Base-by-base conservation (phyloP, 1,140 invertebrate genomes). In the Brachionus sp. region DNA sequence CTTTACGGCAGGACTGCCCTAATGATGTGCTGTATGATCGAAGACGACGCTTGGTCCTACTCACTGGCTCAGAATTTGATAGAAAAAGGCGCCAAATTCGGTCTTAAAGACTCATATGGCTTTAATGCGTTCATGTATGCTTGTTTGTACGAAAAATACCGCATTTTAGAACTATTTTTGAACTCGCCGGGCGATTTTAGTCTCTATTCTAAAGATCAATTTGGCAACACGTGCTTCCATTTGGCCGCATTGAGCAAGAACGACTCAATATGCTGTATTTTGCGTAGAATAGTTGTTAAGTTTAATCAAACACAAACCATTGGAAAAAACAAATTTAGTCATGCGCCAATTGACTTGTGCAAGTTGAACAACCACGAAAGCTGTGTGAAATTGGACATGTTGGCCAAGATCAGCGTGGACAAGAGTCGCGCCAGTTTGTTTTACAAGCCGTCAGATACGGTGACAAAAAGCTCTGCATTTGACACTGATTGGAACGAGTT, bases 101-200 rank as follows among this genome's bases (percentile, higher is more conserved):
- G 77, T 25, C 37, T 23, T 6, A 42, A 84, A 13, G 88, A 88
- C 78, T 83, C 84, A 13, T 84, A 83, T 46, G 87, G 87, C 23
- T 78, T 87, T 64, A 88, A 86, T 80, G 86, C 85, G 7, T 77
- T 88, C 16, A 87, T 88, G 84, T 86, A 87, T 82, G 86, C 86
- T 7, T 86, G 86, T 84, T 85, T 88, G 0, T 87, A 86, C 29
- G 85, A 85, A 77, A 84, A 86, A 13, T 19, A 84, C 29, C 39
- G 85, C 39, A 77, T 88, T 50, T 82, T 85, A 4, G 82, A 80
- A 29, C 83, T 88, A 10, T 84, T 87, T 16, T 85, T 88, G 12
- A 84, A 84, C 39, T 86, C 88, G 2, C 50, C 62, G 12, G 77
- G 77, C 10, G 62, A 57, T 19, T 80, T 33, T 44, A 42, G 10